Base-by-base conservation (phyloP, 2,797 vertebrate genomes). In the Lepus townsendii region DNA sequence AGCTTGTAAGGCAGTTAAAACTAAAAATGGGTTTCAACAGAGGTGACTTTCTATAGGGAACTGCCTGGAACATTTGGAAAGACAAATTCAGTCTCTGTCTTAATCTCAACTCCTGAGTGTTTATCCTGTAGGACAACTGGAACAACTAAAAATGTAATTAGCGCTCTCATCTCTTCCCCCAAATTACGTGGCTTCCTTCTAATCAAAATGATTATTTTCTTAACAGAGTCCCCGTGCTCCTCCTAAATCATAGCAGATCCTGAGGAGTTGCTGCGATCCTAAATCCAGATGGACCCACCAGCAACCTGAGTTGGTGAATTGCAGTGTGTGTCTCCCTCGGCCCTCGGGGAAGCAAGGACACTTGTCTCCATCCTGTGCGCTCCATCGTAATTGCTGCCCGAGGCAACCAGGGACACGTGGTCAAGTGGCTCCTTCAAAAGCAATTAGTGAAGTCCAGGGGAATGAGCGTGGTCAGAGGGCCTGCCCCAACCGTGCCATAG, bases 361-460 rank as follows among this genome's bases (percentile, higher is more conserved):
- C 50, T 92, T 30, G 89, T 94, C 87, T 85, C 69, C 66, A n/a
- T 12, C 54, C 27, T 20, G 12, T n/a, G 22, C 0, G 7, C 73
- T 32, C 66, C 52, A 9, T 14, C 86, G 35, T 19, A 93, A 75
- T 89, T 24, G 5, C 83, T 72, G 62, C 72, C 92, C 13, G 0
- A 24, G 7, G 2, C 91, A 35, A 95, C 86, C 71, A 54, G 84
- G 78, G 94, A 79, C 62, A 87, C 52, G 32, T 22, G 83, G 66
- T 50, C 72, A 91, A 92, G 63, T 85, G 86, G 68, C 57, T 79
- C 94, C 96, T 93, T 96, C 91, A 79, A 95, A 92, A 90, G 88
- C 96, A 96, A 76, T 97, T 96, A 95, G 57, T 30, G 26, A n/a
- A 77, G 32, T 76, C 90, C 76, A 85, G 0, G 77, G 78, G 76